Conservation (phyloP, 2,113 vertebrate species). For the Cygnus atratus region DNA sequence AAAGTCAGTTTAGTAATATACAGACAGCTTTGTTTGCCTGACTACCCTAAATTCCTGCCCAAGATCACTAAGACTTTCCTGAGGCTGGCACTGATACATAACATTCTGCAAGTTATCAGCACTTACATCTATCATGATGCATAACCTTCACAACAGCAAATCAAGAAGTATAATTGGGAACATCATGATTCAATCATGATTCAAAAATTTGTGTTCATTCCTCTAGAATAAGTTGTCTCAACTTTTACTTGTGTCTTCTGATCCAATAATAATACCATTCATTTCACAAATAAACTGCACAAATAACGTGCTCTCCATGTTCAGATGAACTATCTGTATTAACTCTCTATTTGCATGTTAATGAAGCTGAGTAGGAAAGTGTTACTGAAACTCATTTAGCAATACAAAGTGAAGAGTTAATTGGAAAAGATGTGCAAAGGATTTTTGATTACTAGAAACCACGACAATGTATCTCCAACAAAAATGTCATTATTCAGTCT, state of each 20-base stretch:
- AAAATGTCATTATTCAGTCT: not conserved
- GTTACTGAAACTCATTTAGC: not conserved
- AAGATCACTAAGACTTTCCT: not conserved
- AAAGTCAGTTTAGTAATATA: not conserved
- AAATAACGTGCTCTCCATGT: not conserved
- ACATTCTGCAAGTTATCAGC: not conserved
- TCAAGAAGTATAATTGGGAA: not conserved
- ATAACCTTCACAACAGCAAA: not conserved
- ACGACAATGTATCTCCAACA: not conserved
- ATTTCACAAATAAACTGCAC: conserved; percentile 21
- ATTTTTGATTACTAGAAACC: not conserved
- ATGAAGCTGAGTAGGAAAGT: not conserved
- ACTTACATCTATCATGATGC: not conserved
- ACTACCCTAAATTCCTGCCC: not conserved
- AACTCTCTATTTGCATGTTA: not conserved
- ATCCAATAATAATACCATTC: not conserved
- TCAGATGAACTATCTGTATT: not conserved
- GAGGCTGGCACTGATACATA: not conserved
- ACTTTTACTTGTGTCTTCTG: conserved; percentile 1
- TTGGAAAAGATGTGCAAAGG: not conserved
- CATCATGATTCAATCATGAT: not conserved
- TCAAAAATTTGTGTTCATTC: not conserved
- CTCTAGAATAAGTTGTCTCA: conserved; percentile 1
- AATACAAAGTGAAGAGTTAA: conserved; percentile 29
- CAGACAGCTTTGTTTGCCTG: not conserved